These are phyloP conservation scores for Callorhinus ursinus DNA, from an alignment of 2,113 vertebrate species.

Conservation along the genomic window DNA sequence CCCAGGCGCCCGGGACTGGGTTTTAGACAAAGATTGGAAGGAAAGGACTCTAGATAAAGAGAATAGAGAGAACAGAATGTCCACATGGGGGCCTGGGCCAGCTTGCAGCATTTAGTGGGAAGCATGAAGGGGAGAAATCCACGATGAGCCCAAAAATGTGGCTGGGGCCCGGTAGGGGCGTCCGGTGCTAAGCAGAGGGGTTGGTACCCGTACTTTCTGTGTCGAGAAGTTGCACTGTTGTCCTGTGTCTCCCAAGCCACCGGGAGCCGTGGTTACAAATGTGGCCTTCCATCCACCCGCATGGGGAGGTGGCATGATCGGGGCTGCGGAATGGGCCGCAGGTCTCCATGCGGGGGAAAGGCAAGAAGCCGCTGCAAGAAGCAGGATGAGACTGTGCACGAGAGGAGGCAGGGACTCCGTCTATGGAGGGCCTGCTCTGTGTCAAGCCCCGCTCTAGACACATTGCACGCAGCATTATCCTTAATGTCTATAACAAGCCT, in stretches of 20 bases:
- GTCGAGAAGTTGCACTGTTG: not conserved
- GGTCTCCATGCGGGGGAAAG: not conserved
- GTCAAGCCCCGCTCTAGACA: no score
- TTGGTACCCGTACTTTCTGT: not conserved
- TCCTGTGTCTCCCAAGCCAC: not conserved
- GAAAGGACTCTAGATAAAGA: not conserved
- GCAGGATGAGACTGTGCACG: fast-evolving
- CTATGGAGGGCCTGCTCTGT: not conserved
- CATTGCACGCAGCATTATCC: fast-evolving
- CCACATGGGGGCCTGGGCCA: not conserved
- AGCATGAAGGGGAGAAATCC: not conserved
- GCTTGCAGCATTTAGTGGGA: not conserved
- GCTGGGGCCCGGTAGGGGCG: fast-evolving
- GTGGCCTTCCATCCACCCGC: not conserved
- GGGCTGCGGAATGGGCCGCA: not conserved
- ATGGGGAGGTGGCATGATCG: fast-evolving
- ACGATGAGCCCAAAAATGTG: not conserved
- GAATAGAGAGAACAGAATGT: not conserved
- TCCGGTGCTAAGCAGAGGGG: not conserved
- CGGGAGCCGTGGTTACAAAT: not conserved
- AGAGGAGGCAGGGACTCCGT: not conserved
- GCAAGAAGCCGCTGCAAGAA: not conserved
- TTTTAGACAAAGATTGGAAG: not conserved
- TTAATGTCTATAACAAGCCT: not conserved
- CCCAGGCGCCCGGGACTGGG: no score